Conservation (phyloP, 2,888 invertebrate genomes). For the Amphipyra tragopoginis region DNA sequence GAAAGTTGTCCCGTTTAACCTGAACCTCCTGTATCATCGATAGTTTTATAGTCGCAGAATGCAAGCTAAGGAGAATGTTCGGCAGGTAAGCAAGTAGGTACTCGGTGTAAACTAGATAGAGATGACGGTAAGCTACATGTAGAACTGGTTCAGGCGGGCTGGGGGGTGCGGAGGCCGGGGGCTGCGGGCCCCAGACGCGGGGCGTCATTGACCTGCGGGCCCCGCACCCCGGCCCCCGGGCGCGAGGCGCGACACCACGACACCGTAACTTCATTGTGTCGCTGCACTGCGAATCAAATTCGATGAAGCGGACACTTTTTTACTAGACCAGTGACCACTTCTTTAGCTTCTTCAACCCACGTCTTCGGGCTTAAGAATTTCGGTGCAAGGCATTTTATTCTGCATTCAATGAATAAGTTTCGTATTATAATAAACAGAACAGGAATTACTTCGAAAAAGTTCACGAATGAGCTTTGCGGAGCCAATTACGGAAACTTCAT, state of each 20-base stretch:
- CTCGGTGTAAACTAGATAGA: slow-evolving; percentile 82
- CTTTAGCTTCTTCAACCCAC: background rate
- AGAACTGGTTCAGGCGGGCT: slow-evolving; percentile 66
- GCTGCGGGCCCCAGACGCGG: slow-evolving; percentile 81
- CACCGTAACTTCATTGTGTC: slow-evolving; percentile 85
- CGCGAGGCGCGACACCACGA: slow-evolving; percentile 75
- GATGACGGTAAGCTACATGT: slow-evolving; percentile 81
- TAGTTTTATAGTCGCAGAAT: slow-evolving; percentile 62
- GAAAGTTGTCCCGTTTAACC: slow-evolving; percentile 16
- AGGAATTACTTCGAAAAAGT: slow-evolving; percentile 10
- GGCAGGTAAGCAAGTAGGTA: slow-evolving; percentile 75
- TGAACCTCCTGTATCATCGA: slow-evolving; percentile 1
- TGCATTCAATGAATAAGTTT: slow-evolving; percentile 2
- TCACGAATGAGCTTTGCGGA: background rate
- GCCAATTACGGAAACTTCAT: slow-evolving; percentile 25
- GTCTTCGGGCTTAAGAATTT: slow-evolving; percentile 1
- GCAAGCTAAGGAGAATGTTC: slow-evolving; percentile 75
- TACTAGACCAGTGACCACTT: slow-evolving; percentile 17
- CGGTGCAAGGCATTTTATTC: background rate
- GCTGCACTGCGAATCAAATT: slow-evolving; percentile 82
- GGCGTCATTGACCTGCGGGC: slow-evolving; percentile 87
- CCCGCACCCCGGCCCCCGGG: slow-evolving; percentile 66
- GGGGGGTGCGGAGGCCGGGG: slow-evolving; percentile 61
- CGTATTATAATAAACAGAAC: background rate
- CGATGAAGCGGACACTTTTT: slow-evolving; percentile 64